Evolutionary conservation across 2,113 vertebrate genomes (phyloP), one percentile per base, ranked within the genome.

Genomic region (Lophura nycthemera): DNA sequence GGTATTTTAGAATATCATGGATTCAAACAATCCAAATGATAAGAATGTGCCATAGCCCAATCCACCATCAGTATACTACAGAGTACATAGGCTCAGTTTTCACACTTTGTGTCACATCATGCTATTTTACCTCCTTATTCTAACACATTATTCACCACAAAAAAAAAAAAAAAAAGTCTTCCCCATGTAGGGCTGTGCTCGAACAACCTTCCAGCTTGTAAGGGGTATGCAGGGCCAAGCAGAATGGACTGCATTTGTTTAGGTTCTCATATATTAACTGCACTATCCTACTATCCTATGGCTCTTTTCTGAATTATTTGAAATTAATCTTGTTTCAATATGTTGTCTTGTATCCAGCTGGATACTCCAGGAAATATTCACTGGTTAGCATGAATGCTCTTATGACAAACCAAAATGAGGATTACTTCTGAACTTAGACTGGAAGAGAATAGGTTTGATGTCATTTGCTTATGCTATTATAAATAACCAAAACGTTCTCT

Each of bases 301-400:
- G 48, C 38, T 91, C 19, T 38, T 88, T 77, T 77, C 47, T 95
- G 60, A 93, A 77, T 85, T 94, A 70, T 88, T 96, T 89, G 89
- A 47, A 75, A 30, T 47, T 86, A 47, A 74, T 10, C 29, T 90
- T 85, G 18, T 40, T 72, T 86, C 2, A 1, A 18, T 83, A 78
- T 21, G 30, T 70, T 75, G 15, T 13, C 17, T 90, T 87, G 11
- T 79, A 91, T 70, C 50, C 90, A 20, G 25, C 45, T 80, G 64
- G 67, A 80, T 71, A 86, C 2, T 14, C 18, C 36, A 69, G 40
- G 54, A 90, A 92, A 48, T 60, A 79, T 13, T 73, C 6, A 79
- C 25, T 84, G 54, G 59, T 43, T 67, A 84, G 43, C 8, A 64
- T 45, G 47, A 75, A 34, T 59, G 16, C 2, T 81, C 40, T 87